Conservation (phyloP, 2,888 invertebrate species). For the Noctua janthe region DNA sequence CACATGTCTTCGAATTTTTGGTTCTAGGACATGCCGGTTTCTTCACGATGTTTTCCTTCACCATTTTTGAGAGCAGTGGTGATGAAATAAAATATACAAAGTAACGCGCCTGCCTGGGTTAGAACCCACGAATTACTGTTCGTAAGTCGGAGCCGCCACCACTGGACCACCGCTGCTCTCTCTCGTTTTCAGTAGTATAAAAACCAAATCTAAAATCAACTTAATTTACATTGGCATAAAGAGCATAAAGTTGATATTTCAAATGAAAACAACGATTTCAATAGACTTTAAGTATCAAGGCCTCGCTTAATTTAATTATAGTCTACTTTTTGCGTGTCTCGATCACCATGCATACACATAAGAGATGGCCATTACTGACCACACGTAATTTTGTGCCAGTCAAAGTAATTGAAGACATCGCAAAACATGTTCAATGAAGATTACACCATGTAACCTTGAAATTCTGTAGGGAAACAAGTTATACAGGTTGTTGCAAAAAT, state of each 20-base stretch:
- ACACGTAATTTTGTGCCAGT: conserved; percentile 15
- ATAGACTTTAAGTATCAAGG: neutral
- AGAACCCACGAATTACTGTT: too few relatives aligned
- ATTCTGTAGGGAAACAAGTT: conserved; percentile 27
- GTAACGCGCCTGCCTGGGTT: too few relatives aligned
- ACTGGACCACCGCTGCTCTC: too few relatives aligned
- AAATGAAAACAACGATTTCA: neutral
- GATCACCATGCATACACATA: neutral
- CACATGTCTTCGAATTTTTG: too few relatives aligned
- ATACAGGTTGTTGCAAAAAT: conserved; percentile 13
- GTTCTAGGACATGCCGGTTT: too few relatives aligned
- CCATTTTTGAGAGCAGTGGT: too few relatives aligned
- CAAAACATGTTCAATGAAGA: conserved; percentile 8
- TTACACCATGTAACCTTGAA: conserved; percentile 29
- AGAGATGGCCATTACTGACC: conserved; percentile 7
- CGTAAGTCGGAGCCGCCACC: too few relatives aligned
- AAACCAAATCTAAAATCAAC: neutral
- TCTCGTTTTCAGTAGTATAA: neutral
- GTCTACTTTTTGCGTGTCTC: conserved; percentile 31
- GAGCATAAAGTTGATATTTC: neutral
- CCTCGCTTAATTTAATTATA: conserved; percentile 20
- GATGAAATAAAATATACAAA: too few relatives aligned
- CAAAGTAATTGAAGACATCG: conserved; percentile 32
- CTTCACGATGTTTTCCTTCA: too few relatives aligned
- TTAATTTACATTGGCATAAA: neutral